Conservation (phyloP, 2,113 vertebrate species). For the Peromyscus californicus region DNA sequence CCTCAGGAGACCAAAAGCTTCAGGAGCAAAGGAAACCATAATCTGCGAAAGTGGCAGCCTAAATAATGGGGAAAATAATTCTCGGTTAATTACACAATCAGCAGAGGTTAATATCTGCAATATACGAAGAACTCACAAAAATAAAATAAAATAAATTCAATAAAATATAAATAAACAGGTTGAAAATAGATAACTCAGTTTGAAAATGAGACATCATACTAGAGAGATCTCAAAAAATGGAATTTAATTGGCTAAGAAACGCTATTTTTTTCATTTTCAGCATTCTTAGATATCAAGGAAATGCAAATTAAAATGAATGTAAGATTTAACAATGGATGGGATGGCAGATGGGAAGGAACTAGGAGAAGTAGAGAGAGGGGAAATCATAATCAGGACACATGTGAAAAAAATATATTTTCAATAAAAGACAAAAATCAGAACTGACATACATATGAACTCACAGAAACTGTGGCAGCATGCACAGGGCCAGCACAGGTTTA, state of each 20-base stretch:
- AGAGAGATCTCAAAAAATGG: not conserved
- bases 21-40: not conserved
- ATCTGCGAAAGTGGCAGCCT: not conserved
- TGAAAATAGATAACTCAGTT: not conserved
- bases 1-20: not conserved
- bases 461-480: not conserved
- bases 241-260: not conserved
- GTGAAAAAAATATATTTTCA: not conserved
- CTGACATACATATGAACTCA: not conserved
- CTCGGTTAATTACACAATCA: not conserved
- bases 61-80: not conserved
- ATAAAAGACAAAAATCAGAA: not conserved
- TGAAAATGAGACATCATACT: not conserved
- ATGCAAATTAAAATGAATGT: not conserved
- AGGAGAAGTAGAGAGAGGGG: not conserved
- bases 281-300: not conserved
- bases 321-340: not conserved
- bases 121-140: not conserved
- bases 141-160: not conserved
- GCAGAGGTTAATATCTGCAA: not conserved
- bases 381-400: not conserved
- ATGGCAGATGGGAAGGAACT: no score
- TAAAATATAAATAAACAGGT: not conserved
- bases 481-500: no score
- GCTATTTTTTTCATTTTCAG: not conserved